Evolutionary conservation across 2,797 vertebrate species (phyloP).

Genomic region (Poecilia wingei): DNA sequence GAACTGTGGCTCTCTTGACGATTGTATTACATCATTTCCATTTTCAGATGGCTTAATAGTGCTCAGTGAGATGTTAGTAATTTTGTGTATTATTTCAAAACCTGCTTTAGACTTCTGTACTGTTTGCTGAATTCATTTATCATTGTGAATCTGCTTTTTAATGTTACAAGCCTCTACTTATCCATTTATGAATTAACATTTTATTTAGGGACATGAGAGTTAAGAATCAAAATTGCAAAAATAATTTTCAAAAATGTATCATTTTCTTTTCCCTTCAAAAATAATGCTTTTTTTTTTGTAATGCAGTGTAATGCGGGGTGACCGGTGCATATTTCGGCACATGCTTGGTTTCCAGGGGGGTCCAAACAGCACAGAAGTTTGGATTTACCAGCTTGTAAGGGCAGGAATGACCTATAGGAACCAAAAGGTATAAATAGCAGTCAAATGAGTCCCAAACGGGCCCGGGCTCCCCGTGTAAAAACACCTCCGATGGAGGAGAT

Average conservation of each 20-base stretch:
- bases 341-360: background rate
- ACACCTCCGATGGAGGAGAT: conserved; percentile 58
- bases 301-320: background rate
- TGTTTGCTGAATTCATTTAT: background rate
- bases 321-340: background rate
- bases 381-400: background rate
- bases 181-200: background rate
- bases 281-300: background rate
- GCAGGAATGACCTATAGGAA: conserved; percentile 21
- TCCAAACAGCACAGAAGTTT: background rate
- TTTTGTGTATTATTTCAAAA: background rate
- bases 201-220: background rate
- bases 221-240: background rate
- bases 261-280: background rate
- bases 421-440: conserved; percentile 40
- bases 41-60: background rate
- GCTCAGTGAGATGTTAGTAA: background rate
- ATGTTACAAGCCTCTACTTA: background rate
- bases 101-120: background rate
- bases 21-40: background rate
- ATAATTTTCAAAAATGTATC: background rate
- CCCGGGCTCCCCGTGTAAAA: conserved; percentile 28
- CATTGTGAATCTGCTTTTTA: background rate
- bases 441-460: conserved; percentile 32
- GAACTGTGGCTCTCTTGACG: too few species aligned